Base-by-base conservation (phyloP, 2,888 invertebrate genomes). In the Chaitophorus viminalis region DNA sequence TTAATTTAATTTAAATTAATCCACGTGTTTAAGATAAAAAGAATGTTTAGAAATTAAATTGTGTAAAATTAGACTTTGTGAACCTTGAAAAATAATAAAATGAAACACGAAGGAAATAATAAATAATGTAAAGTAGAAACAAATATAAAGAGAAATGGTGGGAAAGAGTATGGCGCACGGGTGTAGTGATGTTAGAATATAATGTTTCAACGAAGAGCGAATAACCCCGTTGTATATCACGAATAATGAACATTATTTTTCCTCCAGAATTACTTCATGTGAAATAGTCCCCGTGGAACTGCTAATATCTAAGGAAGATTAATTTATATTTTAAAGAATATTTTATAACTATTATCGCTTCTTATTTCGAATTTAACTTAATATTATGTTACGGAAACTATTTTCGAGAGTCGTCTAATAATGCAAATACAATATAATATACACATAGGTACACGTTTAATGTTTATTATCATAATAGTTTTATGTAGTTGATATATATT, bases 291-390 rank as follows among this genome's bases (percentile, higher is more conserved):
- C 70, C 31, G 46, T 4, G 31, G 82, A 25, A 82, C 70, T 60
- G 52, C 52, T 77, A 65, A 1, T 78, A 70, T 68, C 70, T 31
- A 9, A 46, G 52, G n/a, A 72, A 82, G n/a, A 82, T 82, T 72
- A 33, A 82, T 82, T 72, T 72, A 54, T 82, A 52, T 78, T 82
- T 72, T 72, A 82, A 82, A 72, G 17, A 52, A 82, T 33, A 39
- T 52, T 54, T 52, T 33, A 52, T 82, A 72, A 72, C 65, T 52
- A 82, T 72, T 54, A 72, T 72, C 33, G n/a, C 25, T 54, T 54
- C 72, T 82, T 33, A 25, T 82, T 82, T 82, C 82, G 25, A 70
- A 46, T 82, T 81, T 46, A 68, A 46, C 31, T 21, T 46, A 6
- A 81, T 68, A 39, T 82, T 82, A 82, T 31, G 31, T 52, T 31